A percentile compares a stretch with the other conserved stretches of the same genome.
These are phyloP conservation scores for Phalera bucephala DNA, from an alignment of 2,888 invertebrate species.

Conservation along the genomic window DNA sequence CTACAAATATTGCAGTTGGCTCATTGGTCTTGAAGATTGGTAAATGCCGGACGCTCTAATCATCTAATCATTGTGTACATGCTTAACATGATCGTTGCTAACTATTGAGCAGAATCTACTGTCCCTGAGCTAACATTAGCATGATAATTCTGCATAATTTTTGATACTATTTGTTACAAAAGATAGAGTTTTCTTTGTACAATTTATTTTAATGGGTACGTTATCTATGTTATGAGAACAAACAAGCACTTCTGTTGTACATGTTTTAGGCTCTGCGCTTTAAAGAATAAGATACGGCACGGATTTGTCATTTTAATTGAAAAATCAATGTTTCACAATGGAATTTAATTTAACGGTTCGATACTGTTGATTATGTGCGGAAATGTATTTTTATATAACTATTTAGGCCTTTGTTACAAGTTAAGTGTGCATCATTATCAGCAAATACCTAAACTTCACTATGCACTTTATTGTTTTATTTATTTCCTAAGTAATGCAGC, in stretches of 20 bases:
- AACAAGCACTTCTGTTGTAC: constrained; percentile 2
- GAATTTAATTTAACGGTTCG: constrained; percentile 59
- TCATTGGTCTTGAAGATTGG: constrained; percentile 49
- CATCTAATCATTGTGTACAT: constrained; percentile 69
- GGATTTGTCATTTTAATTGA: constrained; percentile 35
- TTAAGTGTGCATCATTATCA: constrained; percentile 6
- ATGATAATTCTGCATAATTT: constrained; percentile 47
- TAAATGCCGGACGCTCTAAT: constrained; percentile 76
- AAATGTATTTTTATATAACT: constrained; percentile 30
- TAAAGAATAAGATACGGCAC: constrained; percentile 24
- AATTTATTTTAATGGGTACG: constrained; percentile 1
- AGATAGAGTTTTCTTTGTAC: constrained; percentile 7
- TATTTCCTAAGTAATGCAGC: too few relatives aligned
- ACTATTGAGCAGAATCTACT: constrained; percentile 54
- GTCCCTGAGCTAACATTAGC: constrained; percentile 58
- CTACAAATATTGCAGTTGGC: constrained; percentile 15
- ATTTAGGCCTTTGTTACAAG: constrained; percentile 9
- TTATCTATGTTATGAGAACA: constrained; percentile 9
- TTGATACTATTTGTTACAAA: constrained; percentile 38
- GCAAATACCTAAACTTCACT: too few relatives aligned
- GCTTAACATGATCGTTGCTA: constrained; percentile 65
- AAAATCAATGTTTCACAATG: constrained; percentile 32
- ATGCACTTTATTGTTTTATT: constrained; percentile 2
- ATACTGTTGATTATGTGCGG: constrained; percentile 40
- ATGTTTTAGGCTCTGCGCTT: constrained; percentile 7